Conservation (phyloP, 2,113 vertebrate genomes). For the Uropsilus gracilis region DNA sequence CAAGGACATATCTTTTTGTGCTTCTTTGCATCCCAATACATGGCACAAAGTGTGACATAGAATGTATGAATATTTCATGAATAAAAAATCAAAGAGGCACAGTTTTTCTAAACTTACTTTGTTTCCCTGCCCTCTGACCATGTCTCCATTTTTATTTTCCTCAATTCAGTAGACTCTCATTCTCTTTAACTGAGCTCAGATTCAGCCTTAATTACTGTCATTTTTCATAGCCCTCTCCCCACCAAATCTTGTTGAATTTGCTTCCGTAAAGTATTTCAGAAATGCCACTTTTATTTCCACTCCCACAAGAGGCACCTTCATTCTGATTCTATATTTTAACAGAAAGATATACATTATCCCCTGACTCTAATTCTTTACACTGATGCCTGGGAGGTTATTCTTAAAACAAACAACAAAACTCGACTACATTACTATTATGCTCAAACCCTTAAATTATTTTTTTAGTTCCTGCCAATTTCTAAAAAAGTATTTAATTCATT, state of each 20-base stretch:
- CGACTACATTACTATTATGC: neutral
- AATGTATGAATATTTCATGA: neutral
- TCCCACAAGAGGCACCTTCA: neutral
- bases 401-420: neutral
- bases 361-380: conserved; percentile 23
- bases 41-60: neutral
- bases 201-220: neutral
- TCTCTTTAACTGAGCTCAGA: neutral
- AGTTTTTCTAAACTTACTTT: conserved; percentile 1
- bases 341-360: neutral
- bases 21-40: neutral
- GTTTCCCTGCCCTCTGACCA: neutral
- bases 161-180: neutral
- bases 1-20: neutral
- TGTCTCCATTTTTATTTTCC: neutral
- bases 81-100: neutral
- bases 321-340: conserved; percentile 18
- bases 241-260: neutral
- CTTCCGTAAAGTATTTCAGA: neutral
- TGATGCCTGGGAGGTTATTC: neutral
- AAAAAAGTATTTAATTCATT: neutral
- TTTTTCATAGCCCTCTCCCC: neutral
- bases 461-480: neutral
- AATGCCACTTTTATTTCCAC: neutral
- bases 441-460: neutral